Conservation (phyloP, 2,113 vertebrate species). For the Orthochromis indermauri region DNA sequence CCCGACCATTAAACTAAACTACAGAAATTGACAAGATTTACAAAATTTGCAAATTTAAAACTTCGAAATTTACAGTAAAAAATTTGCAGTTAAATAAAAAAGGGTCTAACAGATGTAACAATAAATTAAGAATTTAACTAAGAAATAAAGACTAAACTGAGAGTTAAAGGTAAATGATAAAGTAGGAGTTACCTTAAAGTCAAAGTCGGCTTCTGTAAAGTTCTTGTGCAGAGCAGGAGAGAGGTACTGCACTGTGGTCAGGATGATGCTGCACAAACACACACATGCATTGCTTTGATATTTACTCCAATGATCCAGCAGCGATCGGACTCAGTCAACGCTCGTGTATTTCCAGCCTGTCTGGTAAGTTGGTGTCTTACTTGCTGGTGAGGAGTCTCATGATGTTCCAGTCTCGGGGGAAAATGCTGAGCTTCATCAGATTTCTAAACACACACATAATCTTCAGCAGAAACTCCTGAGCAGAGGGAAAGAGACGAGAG, state of each 20-base stretch:
- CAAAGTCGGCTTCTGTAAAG: slow-evolving; percentile 92
- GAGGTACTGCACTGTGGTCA: slow-evolving; percentile 90
- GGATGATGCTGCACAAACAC: slow-evolving; percentile 82
- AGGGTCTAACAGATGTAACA: fast-evolving
- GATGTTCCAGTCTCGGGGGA: slow-evolving; percentile 96
- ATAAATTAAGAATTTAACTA: background rate
- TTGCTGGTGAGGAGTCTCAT: slow-evolving; percentile 98
- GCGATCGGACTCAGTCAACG: background rate
- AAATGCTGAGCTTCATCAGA: slow-evolving; percentile 96
- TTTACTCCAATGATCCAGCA: fast-evolving
- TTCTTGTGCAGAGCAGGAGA: slow-evolving; percentile 95
- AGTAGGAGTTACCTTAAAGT: slow-evolving; percentile 83
- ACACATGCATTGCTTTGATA: background rate
- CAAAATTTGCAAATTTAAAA: background rate
- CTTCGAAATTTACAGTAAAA: background rate
- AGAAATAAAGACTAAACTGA: fast-evolving
- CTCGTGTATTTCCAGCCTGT: background rate
- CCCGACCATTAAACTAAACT: background rate
- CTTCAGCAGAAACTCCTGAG: slow-evolving; percentile 92
- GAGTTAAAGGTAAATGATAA: fast-evolving
- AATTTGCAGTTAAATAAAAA: fast-evolving
- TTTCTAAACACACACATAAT: slow-evolving; percentile 96
- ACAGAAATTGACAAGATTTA: background rate
- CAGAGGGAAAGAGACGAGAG: background rate
- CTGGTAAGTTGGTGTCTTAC: slow-evolving; percentile 60